Base-by-base conservation (phyloP, 2,888 invertebrate genomes). In the Ashinkailepas kermadecensis region DNA sequence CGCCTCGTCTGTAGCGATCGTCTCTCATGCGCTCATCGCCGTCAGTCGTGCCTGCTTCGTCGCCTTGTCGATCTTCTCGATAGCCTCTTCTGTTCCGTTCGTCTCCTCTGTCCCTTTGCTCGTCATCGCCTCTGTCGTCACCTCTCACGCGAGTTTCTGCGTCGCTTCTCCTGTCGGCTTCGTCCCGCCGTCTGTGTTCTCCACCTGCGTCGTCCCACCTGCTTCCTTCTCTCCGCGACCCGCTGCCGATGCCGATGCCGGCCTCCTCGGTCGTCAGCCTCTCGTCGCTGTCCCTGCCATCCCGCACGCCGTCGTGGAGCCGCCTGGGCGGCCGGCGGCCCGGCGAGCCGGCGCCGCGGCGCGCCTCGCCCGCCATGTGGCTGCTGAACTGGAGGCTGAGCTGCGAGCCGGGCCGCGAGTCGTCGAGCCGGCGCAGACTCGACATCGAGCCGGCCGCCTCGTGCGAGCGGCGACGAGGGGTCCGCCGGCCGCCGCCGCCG, bases 351-450 rank as follows among this genome's bases (percentile, higher is more conserved):
- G 39, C 39, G 39, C 39, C 39, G 39, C 39, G 39, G 13, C 70
- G 54, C 15, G 21, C 56, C 15, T 58, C 57, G 58, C 58, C 58
- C 58, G 58, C 6, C 79, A 79, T 79, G 25, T 79, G 23, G 12
- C 79, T 79, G 8, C 58, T 58, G 15, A 58, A 79, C 23, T 79
- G 79, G 13, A 79, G 23, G 57, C 79, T 79, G 7, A 79, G 23
- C 79, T 79, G 79, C 13, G 79, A 79, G 7, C 58, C 79, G 2
- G 79, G 79, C 13, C 79, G 54, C 10, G 74, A 74, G 21, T 21
- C 74, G 21, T 54, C 56, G 18, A 74, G 74, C 10, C 18, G 70
- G 9, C 65, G n/a, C 65, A 65, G 65, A 18, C 65, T 65, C n/a
- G 65, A 10, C n/a, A 18, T 23, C 65, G 65, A 65, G n/a, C 65